Base-by-base conservation (phyloP, 2,113 vertebrate genomes). In the western clawed frog (Xenopus tropicalis) region DNA sequence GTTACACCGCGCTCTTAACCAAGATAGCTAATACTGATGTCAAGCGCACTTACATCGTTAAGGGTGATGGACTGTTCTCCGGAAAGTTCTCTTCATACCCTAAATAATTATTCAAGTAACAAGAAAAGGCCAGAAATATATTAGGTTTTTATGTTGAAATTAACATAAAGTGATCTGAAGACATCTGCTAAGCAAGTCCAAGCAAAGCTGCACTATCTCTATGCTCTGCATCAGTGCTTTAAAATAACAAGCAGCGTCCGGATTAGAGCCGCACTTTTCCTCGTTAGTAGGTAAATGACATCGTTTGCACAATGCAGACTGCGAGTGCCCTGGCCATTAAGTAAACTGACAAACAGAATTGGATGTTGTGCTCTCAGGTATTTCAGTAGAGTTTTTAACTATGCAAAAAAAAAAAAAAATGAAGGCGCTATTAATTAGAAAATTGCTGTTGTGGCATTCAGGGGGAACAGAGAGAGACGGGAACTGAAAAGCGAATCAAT, bases 191-290 rank as follows among this genome's bases (percentile, higher is more conserved):
- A 84, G 88, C 85, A 86, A 85, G 79, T 81, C 82, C 69, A 78
- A 79, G 75, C 80, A 74, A 81, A 81, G 79, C 75, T 82, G 4
- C 67, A 69, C 82, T 80, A 79, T 80, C 80, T 82, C 69, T 61
- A 68, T 83, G 84, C 82, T 86, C 86, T 88, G 87, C 87, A 81
- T 87, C 87, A 85, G 80, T 88, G 87, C 83, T 77, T 85, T 85
- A 86, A 85, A 86, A 87, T 88, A 88, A 88, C 87, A 87, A 88
- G 87, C 83, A 69, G 19, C 22, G 61, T 81, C 79, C 82, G 56
- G 78, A 82, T 84, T 78, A 84, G 80, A 69, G 83, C 77, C 68
- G 79, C 79, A 70, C 79, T 82, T 84, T 82, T 81, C 78, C 79
- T 79, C 81, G 82, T 77, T 83, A 82, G 78, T 81, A 79, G 71